Base-by-base conservation (phyloP, 2,113 vertebrate genomes). In the Psilopogon haemacephalus region DNA sequence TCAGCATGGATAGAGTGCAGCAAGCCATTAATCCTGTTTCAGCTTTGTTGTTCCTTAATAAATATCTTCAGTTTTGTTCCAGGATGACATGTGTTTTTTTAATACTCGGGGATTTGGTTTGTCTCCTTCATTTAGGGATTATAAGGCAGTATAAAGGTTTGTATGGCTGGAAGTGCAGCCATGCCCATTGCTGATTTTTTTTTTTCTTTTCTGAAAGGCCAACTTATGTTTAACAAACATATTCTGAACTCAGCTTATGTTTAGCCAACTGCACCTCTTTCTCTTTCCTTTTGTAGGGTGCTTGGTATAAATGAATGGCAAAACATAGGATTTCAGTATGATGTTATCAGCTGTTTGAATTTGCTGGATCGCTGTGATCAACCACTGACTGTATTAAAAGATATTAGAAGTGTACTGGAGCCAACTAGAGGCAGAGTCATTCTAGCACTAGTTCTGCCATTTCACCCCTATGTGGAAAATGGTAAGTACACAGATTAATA, bases 281-380 rank as follows among this genome's bases (percentile, higher is more conserved):
- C n/a, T 80, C 37, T 84, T 86, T 89, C 18, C 73, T 80, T 64
- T 65, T 62, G 9, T 91, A 99, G 99, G 84, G 96, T 99, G 91
- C 97, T 99, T 74, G 98, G 97, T 59, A 97, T 99, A 77, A 98
- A 99, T 62, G 99, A 99, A 86, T 99, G 99, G 99, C 98, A 99
- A 87, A 97, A 98, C 37, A 98, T 97, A 6, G 98, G 98, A 28
- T 98, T 99, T 96, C 98, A 98, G 85, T 99, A 99, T 63, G 98
- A 99, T 50, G 97, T 99, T 85, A 98, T 99, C 97, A 99, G 99
- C 98, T 99, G 99, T 95, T 97, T 99, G 96, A 99, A 99, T 96
- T 97, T 99, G 95, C 97, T 99, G 93, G 99, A 99, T 95, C 99
- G 99, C 77, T 99, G 99, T 85, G 98, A 99, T 42, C 97, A 98